Evolutionary conservation across 1,140 invertebrate genomes (phyloP), one percentile per base, ranked within the genome.

Genomic region (Ruditapes philippinarum): DNA sequence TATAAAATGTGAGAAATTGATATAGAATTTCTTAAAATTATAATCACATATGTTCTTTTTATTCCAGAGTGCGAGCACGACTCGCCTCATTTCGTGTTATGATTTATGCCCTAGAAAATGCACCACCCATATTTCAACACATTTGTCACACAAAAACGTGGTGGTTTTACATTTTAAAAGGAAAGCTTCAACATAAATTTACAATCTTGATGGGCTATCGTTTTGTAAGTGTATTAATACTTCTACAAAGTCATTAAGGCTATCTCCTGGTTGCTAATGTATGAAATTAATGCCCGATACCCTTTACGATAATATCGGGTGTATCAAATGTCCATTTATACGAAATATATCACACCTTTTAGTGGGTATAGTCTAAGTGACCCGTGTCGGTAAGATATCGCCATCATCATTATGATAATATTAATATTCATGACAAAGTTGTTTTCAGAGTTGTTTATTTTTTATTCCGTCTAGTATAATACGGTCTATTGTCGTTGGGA

Each of bases 1-100:
- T 3, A 79, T 79, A 79, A 79, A 79, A 79, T 57, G 76, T 51
- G 76, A 79, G 76, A 79, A 79, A 79, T 79, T 79, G 76, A 79
- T 79, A 79, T 79, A 79, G 76, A 54, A 79, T 79, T 79, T 57
- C 54, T 38, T 25, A 31, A 54, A 79, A 57, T 45, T 14, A 36
- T 79, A 54, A 79, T 79, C 36, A 79, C 60, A 70, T 38, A 38
- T 65, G 33, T 70, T 70, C 25, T 62, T 22, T 57, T 11, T 14
- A n/a, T 57, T 7, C n/a, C 19, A 9, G 33, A n/a, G 4, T 31
- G 42, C 12, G 36, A 22, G 65, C 28, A 70, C 65, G 11, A 36
- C 65, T 70, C 33, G 33, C 11, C 65, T 70, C 65, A 70, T 70
- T 70, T 70, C 33, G 11, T 38, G 9, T 38, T 70, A 70, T 70